Evolutionary conservation across 1,140 invertebrate genomes (phyloP), one percentile per base, ranked within the genome.

Genomic region (Neodiprion fabricii): DNA sequence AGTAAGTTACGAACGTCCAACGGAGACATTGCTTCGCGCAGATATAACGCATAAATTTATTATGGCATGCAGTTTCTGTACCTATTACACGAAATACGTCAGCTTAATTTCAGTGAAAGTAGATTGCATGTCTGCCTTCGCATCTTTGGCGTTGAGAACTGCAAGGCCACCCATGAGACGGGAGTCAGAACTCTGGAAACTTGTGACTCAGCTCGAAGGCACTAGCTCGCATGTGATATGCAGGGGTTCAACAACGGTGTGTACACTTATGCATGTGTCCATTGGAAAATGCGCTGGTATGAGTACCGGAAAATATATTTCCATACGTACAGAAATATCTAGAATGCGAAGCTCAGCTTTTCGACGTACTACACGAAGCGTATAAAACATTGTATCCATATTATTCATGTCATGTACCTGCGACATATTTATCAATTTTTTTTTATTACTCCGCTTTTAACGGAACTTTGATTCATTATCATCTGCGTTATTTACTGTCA

Each of bases 181-280:
- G n/a, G 53, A 61, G 53, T 61, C 53, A 61, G 53, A 61, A 61
- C 53, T 61, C 53, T 61, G n/a, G 53, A 61, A 61, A 61, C 53
- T 14, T 17, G 53, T 61, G 53, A 61, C 53, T 61, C 53, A 7
- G 53, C 53, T 61, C 53, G 0, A 17, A 61, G 53, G 53, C 53
- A 61, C 53, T 40, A 40, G 28, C 28, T 61, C 53, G 53, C 53
- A 61, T 17, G 53, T 61, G 53, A 61, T 17, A 0, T 61, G 53
- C 11, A 61, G 11, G 28, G 28, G n/a, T 61, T 40, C 28, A 40
- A 40, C 28, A 40, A 1, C 53, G 11, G n/a, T 61, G 53, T 61
- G 53, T 11, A n/a, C 1, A n/a, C 1, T 61, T 61, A 7, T 61
- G 8, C n/a, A 61, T 61, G 53, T 14, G 9, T 61, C 53, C n/a